Conservation (phyloP, 2,888 invertebrate species). For the Azorinus chamasolen region DNA sequence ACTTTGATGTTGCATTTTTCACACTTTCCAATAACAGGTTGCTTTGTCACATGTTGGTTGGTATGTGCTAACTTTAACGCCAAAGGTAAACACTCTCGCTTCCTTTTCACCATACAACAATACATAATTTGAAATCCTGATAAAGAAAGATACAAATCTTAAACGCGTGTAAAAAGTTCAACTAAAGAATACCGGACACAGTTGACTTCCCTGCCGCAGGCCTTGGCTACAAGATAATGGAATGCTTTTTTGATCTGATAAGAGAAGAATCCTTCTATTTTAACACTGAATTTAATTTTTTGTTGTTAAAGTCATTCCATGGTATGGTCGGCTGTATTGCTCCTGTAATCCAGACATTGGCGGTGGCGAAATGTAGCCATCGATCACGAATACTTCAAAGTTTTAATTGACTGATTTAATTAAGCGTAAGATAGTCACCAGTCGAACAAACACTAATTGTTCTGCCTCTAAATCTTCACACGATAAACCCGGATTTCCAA, state of each 20-base stretch:
- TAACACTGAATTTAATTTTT: slow-evolving; percentile 44
- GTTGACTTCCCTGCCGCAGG: slow-evolving; percentile 50
- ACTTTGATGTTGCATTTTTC: slow-evolving; percentile 50
- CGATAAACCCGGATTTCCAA: too few relatives aligned
- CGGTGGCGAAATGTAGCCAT: slow-evolving; percentile 13
- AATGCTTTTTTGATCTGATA: slow-evolving; percentile 63
- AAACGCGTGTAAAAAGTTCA: slow-evolving; percentile 53
- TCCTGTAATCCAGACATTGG: slow-evolving; percentile 22
- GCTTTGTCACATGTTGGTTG: slow-evolving; percentile 22
- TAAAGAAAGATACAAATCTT: slow-evolving; percentile 47
- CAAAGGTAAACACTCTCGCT: slow-evolving; percentile 53
- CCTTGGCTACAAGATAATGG: slow-evolving; percentile 37
- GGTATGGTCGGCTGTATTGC: slow-evolving; percentile 26
- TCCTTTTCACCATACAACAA: slow-evolving; percentile 54
- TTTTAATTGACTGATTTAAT: slow-evolving; percentile 31
- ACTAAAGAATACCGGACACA: slow-evolving; percentile 26
- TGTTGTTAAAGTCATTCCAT: slow-evolving; percentile 28
- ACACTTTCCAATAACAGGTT: slow-evolving; percentile 39
- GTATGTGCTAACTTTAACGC: slow-evolving; percentile 63
- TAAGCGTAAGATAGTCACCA: slow-evolving; percentile 10
- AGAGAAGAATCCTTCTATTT: slow-evolving; percentile 42
- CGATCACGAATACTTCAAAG: slow-evolving; percentile 28
- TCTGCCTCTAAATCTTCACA: too few relatives aligned
- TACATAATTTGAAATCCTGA: slow-evolving; percentile 63
- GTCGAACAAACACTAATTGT: too few relatives aligned